These are phyloP conservation scores for Probaryconus sp. DNA, from an alignment of 1,140 invertebrate genomes.

Conservation along the genomic window DNA sequence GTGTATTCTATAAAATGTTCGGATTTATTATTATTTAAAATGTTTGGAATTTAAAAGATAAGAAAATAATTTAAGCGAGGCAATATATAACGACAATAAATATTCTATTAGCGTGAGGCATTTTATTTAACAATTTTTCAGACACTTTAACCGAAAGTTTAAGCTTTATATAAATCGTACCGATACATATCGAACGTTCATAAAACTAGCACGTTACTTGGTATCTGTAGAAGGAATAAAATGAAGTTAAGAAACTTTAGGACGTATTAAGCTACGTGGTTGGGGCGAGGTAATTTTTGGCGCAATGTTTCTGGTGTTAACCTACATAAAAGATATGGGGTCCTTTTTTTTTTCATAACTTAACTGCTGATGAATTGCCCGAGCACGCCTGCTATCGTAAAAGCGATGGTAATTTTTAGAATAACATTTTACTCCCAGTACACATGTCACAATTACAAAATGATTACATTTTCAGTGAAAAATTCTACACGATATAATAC, in stretches of 20 bases:
- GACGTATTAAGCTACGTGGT: conserved; percentile 14
- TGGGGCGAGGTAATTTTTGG: conserved; percentile 16
- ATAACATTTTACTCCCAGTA: not conserved
- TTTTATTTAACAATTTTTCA: conserved; percentile 21
- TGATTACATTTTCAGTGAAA: not conserved
- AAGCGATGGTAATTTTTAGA: conserved; percentile 10
- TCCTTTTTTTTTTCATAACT: conserved; percentile 28
- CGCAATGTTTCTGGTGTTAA: conserved; percentile 1
- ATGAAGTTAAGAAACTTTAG: conserved; percentile 25
- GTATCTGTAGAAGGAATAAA: conserved; percentile 6
- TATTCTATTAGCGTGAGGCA: conserved; percentile 3
- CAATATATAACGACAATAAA: too few relatives aligned
- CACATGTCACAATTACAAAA: conserved; percentile 2
- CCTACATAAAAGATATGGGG: conserved; percentile 1
- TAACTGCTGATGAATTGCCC: conserved; percentile 6
- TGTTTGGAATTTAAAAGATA: not conserved
- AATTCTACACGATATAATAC: too few relatives aligned
- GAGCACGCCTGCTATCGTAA: conserved; percentile 1
- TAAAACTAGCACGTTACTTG: conserved; percentile 15
- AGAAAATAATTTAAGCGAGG: conserved; percentile 21
- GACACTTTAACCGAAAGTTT: conserved; percentile 2
- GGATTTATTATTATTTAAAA: too few relatives aligned
- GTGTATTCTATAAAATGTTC: too few relatives aligned
- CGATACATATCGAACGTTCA: conserved; percentile 31
- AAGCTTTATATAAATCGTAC: conserved; percentile 8